phyloP scores from a whole-genome alignment of 1,140 invertebrate genomes.

The Hestina assimilis region DNA sequence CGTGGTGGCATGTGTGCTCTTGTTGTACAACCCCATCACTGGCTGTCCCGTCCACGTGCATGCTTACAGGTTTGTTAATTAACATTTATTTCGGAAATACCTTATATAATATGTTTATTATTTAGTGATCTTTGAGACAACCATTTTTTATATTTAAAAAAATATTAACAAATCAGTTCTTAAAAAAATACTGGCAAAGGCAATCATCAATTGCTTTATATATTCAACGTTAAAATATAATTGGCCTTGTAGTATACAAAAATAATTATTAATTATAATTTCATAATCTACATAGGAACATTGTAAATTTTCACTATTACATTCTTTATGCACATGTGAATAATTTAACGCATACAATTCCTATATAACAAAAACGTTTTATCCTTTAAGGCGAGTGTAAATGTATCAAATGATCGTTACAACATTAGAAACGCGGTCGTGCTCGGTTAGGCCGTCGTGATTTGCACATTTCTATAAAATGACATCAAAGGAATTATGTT shows the following conservation, averaged over 20 bases:
- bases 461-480: conserved; percentile 27
- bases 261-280: too few relatives aligned
- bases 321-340: not conserved
- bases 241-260: too few relatives aligned
- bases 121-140: too few relatives aligned
- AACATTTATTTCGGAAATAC: too few relatives aligned
- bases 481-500: conserved; percentile 26
- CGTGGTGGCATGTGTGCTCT: conserved; percentile 92
- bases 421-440: conserved; percentile 16
- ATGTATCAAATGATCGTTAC: conserved; percentile 11
- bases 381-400: not conserved
- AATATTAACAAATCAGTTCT: too few relatives aligned
- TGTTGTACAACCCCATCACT: conserved; percentile 95
- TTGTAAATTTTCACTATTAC: too few relatives aligned
- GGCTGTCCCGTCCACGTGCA: conserved; percentile 93
- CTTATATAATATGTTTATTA: too few relatives aligned
- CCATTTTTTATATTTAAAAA: too few relatives aligned
- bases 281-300: too few relatives aligned
- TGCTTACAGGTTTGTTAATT: conserved; percentile 85
- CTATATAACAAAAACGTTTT: not conserved
- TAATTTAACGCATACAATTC: not conserved
- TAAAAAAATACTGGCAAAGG: too few relatives aligned
- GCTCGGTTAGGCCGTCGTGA: conserved; percentile 18
- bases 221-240: too few relatives aligned
- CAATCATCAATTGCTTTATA: too few relatives aligned